A percentile compares a stretch with the other conserved stretches of the same genome.
Evolutionary conservation across 92 coral and sea anemone species (phyloP).

Genomic region (Epizoanthus rinbou): DNA sequence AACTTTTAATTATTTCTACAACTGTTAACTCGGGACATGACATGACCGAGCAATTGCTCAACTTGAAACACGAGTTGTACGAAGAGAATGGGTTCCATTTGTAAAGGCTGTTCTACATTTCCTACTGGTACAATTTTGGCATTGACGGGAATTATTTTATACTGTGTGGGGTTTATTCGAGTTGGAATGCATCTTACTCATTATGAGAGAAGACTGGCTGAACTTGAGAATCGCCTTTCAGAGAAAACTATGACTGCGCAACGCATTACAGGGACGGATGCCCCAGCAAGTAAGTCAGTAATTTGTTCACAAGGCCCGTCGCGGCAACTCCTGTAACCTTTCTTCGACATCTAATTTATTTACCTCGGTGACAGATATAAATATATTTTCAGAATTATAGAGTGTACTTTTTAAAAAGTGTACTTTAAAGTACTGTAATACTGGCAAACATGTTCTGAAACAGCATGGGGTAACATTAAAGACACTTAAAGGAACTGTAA

Average conservation of each 20-base stretch:
- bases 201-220: constrained; percentile 8
- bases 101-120: constrained; percentile 29
- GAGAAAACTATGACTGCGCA: not conserved
- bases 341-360: too few relatives aligned
- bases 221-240: not conserved
- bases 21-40: not conserved
- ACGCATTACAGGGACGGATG: not conserved
- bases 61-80: not conserved
- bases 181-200: constrained; percentile 25
- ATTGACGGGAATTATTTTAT: constrained; percentile 26
- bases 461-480: too few relatives aligned
- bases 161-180: constrained; percentile 36
- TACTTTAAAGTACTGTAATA: too few relatives aligned
- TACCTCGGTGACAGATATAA: too few relatives aligned
- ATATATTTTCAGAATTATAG: too few relatives aligned
- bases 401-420: too few relatives aligned
- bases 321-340: too few relatives aligned
- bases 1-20: not conserved
- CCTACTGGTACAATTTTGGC: constrained; percentile 38
- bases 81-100: constrained; percentile 5
- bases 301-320: too few relatives aligned
- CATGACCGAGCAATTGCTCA: not conserved
- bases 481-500: too few relatives aligned
- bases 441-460: too few relatives aligned
- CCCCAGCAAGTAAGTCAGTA: too few relatives aligned